phyloP scores from a whole-genome alignment of 2,797 vertebrate genomes.

The Pygocentrus nattereri region DNA sequence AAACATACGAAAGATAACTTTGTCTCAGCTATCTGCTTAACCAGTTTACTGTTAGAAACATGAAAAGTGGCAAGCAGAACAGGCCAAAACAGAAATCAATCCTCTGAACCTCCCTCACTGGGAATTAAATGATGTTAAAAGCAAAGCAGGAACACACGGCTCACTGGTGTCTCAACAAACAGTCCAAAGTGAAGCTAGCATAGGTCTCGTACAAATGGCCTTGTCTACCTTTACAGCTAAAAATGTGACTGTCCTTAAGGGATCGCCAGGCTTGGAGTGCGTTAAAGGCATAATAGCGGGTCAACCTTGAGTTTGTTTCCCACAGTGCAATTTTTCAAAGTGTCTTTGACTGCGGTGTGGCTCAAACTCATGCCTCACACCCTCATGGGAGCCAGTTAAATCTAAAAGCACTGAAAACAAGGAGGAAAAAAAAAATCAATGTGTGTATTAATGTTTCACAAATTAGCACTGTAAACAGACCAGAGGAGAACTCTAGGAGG shows the following conservation, averaged over 20 bases:
- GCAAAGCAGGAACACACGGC: background rate
- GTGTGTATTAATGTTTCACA: slow-evolving; percentile 50
- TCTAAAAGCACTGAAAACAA: slow-evolving; percentile 40
- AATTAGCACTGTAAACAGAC: slow-evolving; percentile 50
- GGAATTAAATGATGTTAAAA: slow-evolving; percentile 17
- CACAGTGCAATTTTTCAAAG: background rate
- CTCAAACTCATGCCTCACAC: background rate
- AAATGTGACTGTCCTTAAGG: slow-evolving; percentile 22
- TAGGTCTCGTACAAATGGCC: background rate
- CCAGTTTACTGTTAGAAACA: slow-evolving; percentile 8
- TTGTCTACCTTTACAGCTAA: slow-evolving; percentile 8
- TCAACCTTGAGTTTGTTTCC: slow-evolving; percentile 21
- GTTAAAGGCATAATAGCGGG: slow-evolving; percentile 12
- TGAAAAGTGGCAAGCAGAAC: slow-evolving; percentile 9
- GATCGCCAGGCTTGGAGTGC: background rate
- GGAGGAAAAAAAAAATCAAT: slow-evolving; percentile 46
- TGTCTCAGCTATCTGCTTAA: background rate
- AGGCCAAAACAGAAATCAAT: slow-evolving; percentile 16
- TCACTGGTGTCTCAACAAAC: background rate
- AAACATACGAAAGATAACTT: slow-evolving; percentile 10
- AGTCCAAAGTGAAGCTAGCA: background rate
- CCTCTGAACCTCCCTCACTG: background rate
- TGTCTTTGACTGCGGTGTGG: background rate
- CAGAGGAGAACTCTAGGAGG: background rate
- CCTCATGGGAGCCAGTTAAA: slow-evolving; percentile 26